These are phyloP conservation scores for Aquatica leii DNA, from an alignment of 2,888 invertebrate genomes.

Conservation along the genomic window DNA sequence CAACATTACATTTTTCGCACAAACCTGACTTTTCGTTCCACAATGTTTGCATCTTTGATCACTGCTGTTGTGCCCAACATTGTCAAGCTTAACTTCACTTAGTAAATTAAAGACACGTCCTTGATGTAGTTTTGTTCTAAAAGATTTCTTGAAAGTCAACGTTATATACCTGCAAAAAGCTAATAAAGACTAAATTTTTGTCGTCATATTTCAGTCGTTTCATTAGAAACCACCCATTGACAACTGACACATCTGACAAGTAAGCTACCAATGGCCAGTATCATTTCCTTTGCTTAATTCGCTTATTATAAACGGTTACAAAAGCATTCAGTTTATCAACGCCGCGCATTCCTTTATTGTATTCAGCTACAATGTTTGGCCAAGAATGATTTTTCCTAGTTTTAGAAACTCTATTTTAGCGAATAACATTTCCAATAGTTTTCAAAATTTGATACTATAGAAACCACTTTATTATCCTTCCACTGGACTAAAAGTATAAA, in stretches of 20 bases:
- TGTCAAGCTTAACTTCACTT: not conserved
- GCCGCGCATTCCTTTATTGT: slow-evolving; percentile 28
- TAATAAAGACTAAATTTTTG: not conserved
- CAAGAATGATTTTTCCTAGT: not conserved
- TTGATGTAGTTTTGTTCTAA: not conserved
- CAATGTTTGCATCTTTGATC: not conserved
- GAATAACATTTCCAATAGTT: not conserved
- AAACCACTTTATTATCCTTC: slow-evolving; percentile 18
- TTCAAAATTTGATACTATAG: slow-evolving; percentile 1
- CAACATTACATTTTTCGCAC: not conserved
- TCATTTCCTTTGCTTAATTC: no score
- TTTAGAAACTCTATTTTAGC: slow-evolving; percentile 13
- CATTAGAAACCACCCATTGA: slow-evolving; percentile 17
- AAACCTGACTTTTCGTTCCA: no score
- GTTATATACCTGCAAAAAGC: not conserved
- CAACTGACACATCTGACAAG: slow-evolving; percentile 22
- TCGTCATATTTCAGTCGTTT: not conserved
- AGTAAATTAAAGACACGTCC: not conserved
- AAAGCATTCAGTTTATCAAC: slow-evolving; percentile 23
- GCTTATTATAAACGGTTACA: slow-evolving; percentile 14
- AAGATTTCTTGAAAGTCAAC: not conserved
- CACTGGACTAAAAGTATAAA: slow-evolving; percentile 1
- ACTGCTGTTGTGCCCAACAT: not conserved
- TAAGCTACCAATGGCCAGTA: no score
- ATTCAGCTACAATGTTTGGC: slow-evolving; percentile 15